Percentiles rank a stretch among this genome's conserved stretches.
phyloP scores from a whole-genome alignment of 2,113 vertebrate genomes.

The Limnothrissa miodon region DNA sequence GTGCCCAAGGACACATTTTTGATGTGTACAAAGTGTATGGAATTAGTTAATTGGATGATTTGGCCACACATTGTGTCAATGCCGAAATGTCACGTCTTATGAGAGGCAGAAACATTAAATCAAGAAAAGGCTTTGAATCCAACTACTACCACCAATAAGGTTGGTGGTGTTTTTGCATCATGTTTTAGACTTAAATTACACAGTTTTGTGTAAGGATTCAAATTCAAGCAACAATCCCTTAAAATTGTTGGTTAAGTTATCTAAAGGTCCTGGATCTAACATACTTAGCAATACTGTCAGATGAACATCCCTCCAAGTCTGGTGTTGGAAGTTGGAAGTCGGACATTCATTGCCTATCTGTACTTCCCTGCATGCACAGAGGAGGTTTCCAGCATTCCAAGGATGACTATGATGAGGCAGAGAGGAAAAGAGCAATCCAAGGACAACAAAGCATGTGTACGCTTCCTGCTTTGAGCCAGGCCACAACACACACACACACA shows the following conservation, averaged over 20 bases:
- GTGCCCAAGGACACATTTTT: not conserved
- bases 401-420: constrained; percentile 19
- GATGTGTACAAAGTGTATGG: not conserved
- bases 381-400: constrained; percentile 39
- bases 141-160: not conserved
- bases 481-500: not conserved
- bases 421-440: constrained; percentile 45
- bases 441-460: constrained; percentile 39
- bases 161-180: not conserved
- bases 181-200: not conserved
- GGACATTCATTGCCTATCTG: not conserved
- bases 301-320: not conserved
- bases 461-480: constrained; percentile 9
- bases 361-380: not conserved
- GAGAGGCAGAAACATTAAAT: not conserved
- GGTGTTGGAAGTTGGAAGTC: not conserved
- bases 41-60: not conserved
- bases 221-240: not conserved
- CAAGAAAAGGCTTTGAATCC: not conserved
- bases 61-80: not conserved
- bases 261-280: not conserved
- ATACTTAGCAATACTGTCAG: not conserved
- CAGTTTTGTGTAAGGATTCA: not conserved
- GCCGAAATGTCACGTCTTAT: not conserved
- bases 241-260: not conserved